Percentiles rank a stretch among this genome's conserved stretches.
These are phyloP conservation scores for Teleopsis dalmanni DNA, from an alignment of 1,140 invertebrate species.

Conservation along the genomic window DNA sequence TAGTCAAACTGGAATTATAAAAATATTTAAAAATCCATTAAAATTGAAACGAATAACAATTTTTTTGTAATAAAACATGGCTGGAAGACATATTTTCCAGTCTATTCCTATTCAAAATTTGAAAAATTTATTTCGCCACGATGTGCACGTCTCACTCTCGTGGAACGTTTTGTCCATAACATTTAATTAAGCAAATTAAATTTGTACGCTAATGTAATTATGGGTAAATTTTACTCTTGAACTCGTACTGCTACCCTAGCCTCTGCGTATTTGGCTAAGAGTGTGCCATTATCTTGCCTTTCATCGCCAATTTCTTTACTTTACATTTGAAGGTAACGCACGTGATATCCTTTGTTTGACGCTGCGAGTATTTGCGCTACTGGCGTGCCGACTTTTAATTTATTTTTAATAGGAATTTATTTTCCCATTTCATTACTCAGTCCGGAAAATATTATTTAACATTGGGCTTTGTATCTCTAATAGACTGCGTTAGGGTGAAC, in stretches of 20 bases:
- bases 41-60: no score
- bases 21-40: no score
- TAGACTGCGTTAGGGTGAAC: no score
- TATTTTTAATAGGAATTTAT: conserved; percentile 14
- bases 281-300: no score
- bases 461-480: neutral
- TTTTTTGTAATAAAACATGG: no score
- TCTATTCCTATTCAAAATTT: no score
- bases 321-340: no score
- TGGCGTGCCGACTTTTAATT: conserved; percentile 9
- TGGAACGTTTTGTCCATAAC: conserved; percentile 4
- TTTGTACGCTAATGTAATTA: conserved; percentile 8
- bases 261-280: neutral
- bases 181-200: conserved; percentile 14
- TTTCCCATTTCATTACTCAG: neutral
- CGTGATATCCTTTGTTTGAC: no score
- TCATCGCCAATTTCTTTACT: no score
- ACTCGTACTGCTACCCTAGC: neutral
- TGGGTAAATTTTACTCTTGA: neutral
- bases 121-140: no score
- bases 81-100: no score
- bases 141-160: neutral
- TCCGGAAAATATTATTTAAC: conserved; percentile 7
- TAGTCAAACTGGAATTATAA: no score
- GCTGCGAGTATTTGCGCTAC: neutral